Evolutionary conservation across 2,113 vertebrate genomes (phyloP).

Genomic region (Neodon shergylaensis): DNA sequence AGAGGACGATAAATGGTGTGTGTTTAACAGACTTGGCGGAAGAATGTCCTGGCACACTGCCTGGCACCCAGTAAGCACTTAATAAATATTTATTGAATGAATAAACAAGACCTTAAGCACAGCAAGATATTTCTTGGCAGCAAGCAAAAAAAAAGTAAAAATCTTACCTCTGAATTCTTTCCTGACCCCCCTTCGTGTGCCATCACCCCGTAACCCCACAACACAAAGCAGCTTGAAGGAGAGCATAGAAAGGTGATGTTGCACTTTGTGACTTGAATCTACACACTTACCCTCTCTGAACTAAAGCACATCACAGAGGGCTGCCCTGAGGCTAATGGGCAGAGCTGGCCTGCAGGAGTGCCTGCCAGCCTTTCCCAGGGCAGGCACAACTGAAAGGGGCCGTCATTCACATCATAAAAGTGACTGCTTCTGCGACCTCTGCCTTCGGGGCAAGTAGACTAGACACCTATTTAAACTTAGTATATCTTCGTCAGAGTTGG

Average conservation of each 20-base stretch:
- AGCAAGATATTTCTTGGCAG: conserved; percentile 54
- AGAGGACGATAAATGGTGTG: conserved; percentile 27
- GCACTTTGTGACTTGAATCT: neutral
- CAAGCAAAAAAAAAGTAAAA: conserved; percentile 41
- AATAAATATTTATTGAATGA: conserved; percentile 68
- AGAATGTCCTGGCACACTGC: conserved; percentile 47
- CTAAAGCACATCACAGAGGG: neutral
- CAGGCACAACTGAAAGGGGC: neutral
- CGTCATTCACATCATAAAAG: neutral
- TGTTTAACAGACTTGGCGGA: conserved; percentile 57
- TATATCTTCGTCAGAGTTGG: neutral
- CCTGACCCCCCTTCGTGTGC: too few relatives aligned
- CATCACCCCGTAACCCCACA: neutral
- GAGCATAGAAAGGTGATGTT: neutral
- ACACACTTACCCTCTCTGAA: conserved; percentile 30
- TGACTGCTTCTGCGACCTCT: neutral
- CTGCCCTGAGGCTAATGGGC: neutral
- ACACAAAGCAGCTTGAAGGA: neutral
- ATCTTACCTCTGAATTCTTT: neutral
- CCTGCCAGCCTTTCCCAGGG: neutral
- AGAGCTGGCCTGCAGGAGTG: neutral
- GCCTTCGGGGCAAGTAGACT: neutral
- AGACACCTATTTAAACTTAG: neutral
- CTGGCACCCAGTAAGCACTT: conserved; percentile 53
- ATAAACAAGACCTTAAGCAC: conserved; percentile 61